Percentiles rank a stretch among this genome's conserved stretches.
Conservation (phyloP, 1,140 invertebrate species). For the Musca domestica region DNA sequence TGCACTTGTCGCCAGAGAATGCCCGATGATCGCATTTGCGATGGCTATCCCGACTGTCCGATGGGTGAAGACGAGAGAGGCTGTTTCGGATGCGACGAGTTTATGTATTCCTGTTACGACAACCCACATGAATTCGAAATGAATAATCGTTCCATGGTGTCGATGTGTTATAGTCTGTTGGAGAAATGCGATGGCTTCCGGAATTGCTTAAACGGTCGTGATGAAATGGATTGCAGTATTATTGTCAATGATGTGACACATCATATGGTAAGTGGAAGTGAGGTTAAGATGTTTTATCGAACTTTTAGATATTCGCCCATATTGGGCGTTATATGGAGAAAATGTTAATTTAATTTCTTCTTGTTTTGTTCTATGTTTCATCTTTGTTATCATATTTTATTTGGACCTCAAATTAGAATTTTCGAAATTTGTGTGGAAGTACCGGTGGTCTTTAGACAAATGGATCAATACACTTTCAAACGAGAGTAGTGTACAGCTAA, state of each 20-base stretch:
- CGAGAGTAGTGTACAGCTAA: too few species aligned
- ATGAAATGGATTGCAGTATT: conserved; percentile 71
- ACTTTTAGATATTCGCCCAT: too few species aligned
- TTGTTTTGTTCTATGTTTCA: too few species aligned
- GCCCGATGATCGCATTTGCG: conserved; percentile 66
- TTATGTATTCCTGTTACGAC: conserved; percentile 57
- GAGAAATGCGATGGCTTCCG: conserved; percentile 64
- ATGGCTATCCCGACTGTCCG: conserved; percentile 77
- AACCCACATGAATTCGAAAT: conserved; percentile 67
- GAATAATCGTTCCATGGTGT: conserved; percentile 48
- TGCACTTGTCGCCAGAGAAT: conserved; percentile 72
- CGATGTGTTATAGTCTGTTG: conserved; percentile 45
- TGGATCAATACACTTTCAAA: too few species aligned
- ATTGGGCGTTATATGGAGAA: too few species aligned
- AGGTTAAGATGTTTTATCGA: too few species aligned
- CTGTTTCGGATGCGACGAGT: conserved; percentile 61
- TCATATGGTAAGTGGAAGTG: conserved; percentile 54
- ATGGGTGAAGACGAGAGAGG: conserved; percentile 75
- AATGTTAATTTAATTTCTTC: too few species aligned
- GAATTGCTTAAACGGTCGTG: conserved; percentile 70
- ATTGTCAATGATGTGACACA: conserved; percentile 59
- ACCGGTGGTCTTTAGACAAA: too few species aligned
- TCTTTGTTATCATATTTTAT: too few species aligned
- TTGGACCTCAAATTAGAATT: too few species aligned
- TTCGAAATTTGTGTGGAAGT: too few species aligned